Evolutionary conservation across 2,113 vertebrate species (phyloP).

Genomic region (Pholis gunnellus): DNA sequence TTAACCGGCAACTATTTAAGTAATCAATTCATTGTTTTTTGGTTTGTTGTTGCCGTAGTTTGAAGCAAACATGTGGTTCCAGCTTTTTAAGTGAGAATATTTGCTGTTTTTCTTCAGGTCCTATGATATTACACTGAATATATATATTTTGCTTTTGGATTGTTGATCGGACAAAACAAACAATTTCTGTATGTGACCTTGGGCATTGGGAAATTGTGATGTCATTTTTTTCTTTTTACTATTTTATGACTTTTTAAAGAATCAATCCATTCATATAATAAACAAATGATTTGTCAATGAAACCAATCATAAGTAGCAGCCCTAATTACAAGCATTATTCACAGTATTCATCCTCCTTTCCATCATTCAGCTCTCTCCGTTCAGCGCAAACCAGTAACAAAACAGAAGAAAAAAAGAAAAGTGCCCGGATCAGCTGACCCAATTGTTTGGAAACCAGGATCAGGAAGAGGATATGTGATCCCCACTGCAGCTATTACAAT

Average conservation of each 20-base stretch:
- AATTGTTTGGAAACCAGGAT: constrained; percentile 50
- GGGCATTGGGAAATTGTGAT: background rate
- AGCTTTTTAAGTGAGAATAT: background rate
- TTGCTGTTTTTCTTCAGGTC: background rate
- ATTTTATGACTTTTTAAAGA: background rate
- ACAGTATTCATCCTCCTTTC: background rate
- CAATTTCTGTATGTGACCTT: background rate
- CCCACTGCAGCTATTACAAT: constrained; percentile 38
- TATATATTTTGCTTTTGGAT: background rate
- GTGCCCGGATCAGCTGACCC: constrained; percentile 47
- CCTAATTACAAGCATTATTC: background rate
- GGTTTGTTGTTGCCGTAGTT: background rate
- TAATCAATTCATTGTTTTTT: background rate
- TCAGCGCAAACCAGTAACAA: constrained; percentile 13
- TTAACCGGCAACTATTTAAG: background rate
- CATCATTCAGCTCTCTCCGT: constrained; percentile 3
- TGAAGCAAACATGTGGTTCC: background rate
- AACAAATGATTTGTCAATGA: background rate
- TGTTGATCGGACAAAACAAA: background rate
- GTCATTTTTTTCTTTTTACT: background rate
- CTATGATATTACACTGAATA: background rate
- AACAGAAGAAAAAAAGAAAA: background rate
- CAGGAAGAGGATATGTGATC: constrained; percentile 61
- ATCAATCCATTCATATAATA: background rate
- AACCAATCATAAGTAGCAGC: background rate